Conservation (phyloP, 2,888 invertebrate species). For the Perizoma flavofasciatum region DNA sequence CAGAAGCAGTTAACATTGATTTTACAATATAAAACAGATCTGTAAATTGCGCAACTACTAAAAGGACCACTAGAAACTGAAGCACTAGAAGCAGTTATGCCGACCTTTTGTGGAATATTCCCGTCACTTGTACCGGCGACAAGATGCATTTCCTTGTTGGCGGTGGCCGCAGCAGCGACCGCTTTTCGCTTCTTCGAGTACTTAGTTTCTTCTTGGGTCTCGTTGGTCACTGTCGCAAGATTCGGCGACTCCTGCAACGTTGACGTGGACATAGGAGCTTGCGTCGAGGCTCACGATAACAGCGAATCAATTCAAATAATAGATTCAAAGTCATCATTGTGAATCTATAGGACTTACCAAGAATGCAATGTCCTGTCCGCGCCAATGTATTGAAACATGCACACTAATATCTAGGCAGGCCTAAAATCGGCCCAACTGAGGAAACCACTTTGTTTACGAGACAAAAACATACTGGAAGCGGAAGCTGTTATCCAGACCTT, state of each 20-base stretch:
- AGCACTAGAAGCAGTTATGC: conserved; percentile 4
- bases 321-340: not conserved
- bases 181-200: conserved; percentile 22
- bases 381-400: not conserved
- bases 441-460: not conserved
- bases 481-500: conserved; percentile 14
- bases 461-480: conserved; percentile 7
- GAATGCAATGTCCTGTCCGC: conserved; percentile 3
- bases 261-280: conserved; percentile 9
- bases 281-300: not conserved
- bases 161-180: not conserved
- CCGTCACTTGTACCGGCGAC: not conserved
- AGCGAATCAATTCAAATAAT: not conserved
- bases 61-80: not conserved
- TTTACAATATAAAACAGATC: not conserved
- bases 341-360: conserved; percentile 6
- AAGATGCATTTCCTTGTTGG: conserved; percentile 1
- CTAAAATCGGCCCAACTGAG: not conserved
- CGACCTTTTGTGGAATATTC: conserved; percentile 14
- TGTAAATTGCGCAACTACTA: conserved; percentile 4
- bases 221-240: not conserved
- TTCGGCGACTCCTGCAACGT: conserved; percentile 18
- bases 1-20: not conserved
- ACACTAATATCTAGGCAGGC: not conserved
- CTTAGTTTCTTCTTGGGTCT: conserved; percentile 2